Conservation (phyloP, 1,140 invertebrate genomes). For the Pseudomyrmex flavicornis region DNA sequence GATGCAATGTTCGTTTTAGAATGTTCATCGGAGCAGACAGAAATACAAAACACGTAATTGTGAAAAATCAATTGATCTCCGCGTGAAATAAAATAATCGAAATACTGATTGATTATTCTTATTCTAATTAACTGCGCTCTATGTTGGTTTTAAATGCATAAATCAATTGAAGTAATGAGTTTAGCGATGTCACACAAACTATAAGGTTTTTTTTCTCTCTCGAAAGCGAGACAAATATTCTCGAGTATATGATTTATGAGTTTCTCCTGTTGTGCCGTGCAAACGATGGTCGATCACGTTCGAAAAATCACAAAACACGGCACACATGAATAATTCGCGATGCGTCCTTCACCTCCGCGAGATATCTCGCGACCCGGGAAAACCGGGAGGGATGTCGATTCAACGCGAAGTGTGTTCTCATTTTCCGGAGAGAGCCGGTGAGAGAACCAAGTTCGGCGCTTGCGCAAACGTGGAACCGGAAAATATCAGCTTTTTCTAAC, state of each 20-base stretch:
- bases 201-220: neutral
- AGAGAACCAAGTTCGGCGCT: conserved; percentile 33
- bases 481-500: conserved; percentile 4
- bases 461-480: conserved; percentile 25
- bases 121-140: neutral
- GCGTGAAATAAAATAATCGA: neutral
- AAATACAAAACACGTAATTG: neutral
- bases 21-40: neutral
- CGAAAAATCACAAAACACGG: conserved; percentile 14
- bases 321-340: conserved; percentile 39
- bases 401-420: conserved; percentile 64
- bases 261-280: neutral
- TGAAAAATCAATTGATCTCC: neutral
- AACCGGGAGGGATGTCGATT: conserved; percentile 65
- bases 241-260: neutral
- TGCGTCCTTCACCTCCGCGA: conserved; percentile 64
- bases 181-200: neutral
- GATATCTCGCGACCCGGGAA: conserved; percentile 57
- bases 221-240: neutral
- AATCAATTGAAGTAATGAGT: neutral
- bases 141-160: neutral
- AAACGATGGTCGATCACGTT: neutral
- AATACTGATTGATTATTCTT: neutral
- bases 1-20: too few species aligned
- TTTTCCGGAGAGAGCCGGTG: conserved; percentile 62